Conservation (phyloP, 2,797 vertebrate genomes). For the Bufotes viridis region DNA sequence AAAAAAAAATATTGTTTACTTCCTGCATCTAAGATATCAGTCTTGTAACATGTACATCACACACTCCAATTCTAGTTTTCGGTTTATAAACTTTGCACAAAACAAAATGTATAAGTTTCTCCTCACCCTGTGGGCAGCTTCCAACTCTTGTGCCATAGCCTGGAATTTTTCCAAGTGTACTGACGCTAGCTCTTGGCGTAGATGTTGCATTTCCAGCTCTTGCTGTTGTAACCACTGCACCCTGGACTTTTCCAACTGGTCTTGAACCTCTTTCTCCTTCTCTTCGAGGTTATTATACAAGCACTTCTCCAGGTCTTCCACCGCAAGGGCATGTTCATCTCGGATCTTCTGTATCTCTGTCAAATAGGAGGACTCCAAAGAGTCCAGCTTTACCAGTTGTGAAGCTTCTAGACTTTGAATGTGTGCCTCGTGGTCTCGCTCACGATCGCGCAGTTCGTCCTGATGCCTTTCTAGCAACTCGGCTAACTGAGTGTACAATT, state of each 20-base stretch:
- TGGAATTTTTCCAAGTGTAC: conserved; percentile 78
- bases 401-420: conserved; percentile 80
- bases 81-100: neutral
- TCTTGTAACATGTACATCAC: neutral
- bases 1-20: neutral
- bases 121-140: conserved; percentile 80
- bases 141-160: conserved; percentile 78
- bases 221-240: conserved; percentile 69
- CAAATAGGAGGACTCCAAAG: conserved; percentile 83
- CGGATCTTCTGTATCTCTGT: conserved; percentile 84
- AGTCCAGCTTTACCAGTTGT: conserved; percentile 86
- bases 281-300: conserved; percentile 68
- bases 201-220: conserved; percentile 73
- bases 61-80: neutral
- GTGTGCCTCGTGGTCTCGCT: conserved; percentile 72
- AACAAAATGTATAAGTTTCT: neutral
- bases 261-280: conserved; percentile 65
- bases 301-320: conserved; percentile 68
- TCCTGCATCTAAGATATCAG: neutral
- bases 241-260: conserved; percentile 66
- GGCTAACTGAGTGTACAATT: conserved; percentile 66
- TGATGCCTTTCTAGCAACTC: conserved; percentile 74
- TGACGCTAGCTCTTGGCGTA: conserved; percentile 76
- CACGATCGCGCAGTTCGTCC: conserved; percentile 69
- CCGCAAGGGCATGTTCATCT: conserved; percentile 74